Evolutionary conservation across 2,888 invertebrate species (phyloP).

Genomic region (Hydraecia micacea): DNA sequence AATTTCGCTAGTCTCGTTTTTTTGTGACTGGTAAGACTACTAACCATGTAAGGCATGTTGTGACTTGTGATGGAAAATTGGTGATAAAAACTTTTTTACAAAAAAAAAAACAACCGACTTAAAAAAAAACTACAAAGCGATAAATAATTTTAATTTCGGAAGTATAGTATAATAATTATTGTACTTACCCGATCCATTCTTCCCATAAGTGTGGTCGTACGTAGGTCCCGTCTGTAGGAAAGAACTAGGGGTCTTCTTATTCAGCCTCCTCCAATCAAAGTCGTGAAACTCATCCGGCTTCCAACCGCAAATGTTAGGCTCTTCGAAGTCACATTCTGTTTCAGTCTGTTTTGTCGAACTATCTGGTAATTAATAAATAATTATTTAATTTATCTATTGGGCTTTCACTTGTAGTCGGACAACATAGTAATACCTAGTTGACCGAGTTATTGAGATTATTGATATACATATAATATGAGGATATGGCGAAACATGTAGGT

Average conservation of each 20-base stretch:
- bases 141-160: no score
- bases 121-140: no score
- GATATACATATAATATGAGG: no score
- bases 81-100: no score
- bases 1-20: neutral
- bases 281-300: slow-evolving; percentile 92
- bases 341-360: slow-evolving; percentile 31
- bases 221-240: slow-evolving; percentile 93
- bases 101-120: no score
- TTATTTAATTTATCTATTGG: neutral
- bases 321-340: slow-evolving; percentile 92
- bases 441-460: neutral
- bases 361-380: slow-evolving; percentile 31
- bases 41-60: no score
- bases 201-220: slow-evolving; percentile 93
- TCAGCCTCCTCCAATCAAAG: slow-evolving; percentile 93
- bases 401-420: neutral
- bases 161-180: no score
- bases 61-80: no score
- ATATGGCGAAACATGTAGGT: no score
- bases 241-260: slow-evolving; percentile 91
- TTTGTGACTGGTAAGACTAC: no score
- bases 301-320: slow-evolving; percentile 94
- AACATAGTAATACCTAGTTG: neutral
- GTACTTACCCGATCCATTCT: slow-evolving; percentile 70